Percentiles rank a stretch among this genome's conserved stretches.
Evolutionary conservation across 2,888 invertebrate genomes (phyloP).

Genomic region (Apotomis capreana): DNA sequence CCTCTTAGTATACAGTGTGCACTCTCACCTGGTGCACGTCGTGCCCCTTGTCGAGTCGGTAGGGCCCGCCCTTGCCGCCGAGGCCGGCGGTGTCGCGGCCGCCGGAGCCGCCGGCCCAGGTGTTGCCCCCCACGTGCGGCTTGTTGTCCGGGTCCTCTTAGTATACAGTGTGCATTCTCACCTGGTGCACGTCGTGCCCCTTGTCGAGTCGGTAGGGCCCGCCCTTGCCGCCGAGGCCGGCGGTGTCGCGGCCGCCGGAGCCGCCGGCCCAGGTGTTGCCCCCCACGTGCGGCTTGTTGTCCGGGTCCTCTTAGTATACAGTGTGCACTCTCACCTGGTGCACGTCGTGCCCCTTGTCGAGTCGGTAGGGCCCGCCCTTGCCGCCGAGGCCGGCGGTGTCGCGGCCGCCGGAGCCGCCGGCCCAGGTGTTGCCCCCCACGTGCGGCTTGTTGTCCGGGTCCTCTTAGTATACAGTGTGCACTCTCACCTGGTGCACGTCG

Average conservation of each 20-base stretch:
- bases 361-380: slow-evolving; percentile 96
- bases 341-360: slow-evolving; percentile 96
- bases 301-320: slow-evolving; percentile 87
- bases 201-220: slow-evolving; percentile 97
- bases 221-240: slow-evolving; percentile 97
- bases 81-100: slow-evolving; percentile 97
- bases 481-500: slow-evolving; percentile 92
- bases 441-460: slow-evolving; percentile 96
- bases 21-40: slow-evolving; percentile 91
- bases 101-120: slow-evolving; percentile 98
- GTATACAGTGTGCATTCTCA: slow-evolving; percentile 57
- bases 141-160: slow-evolving; percentile 93
- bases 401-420: slow-evolving; percentile 96
- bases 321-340: slow-evolving; percentile 86
- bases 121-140: slow-evolving; percentile 98
- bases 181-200: slow-evolving; percentile 96
- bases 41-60: slow-evolving; percentile 96
- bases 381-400: slow-evolving; percentile 98
- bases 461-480: slow-evolving; percentile 59
- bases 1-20: slow-evolving; percentile 80
- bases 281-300: slow-evolving; percentile 96
- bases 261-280: slow-evolving; percentile 99
- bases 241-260: slow-evolving; percentile 96
- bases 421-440: slow-evolving; percentile 98
- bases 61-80: slow-evolving; percentile 98